Base-by-base conservation (phyloP, 2,797 vertebrate genomes). In the Pseudomugil tenellus region DNA sequence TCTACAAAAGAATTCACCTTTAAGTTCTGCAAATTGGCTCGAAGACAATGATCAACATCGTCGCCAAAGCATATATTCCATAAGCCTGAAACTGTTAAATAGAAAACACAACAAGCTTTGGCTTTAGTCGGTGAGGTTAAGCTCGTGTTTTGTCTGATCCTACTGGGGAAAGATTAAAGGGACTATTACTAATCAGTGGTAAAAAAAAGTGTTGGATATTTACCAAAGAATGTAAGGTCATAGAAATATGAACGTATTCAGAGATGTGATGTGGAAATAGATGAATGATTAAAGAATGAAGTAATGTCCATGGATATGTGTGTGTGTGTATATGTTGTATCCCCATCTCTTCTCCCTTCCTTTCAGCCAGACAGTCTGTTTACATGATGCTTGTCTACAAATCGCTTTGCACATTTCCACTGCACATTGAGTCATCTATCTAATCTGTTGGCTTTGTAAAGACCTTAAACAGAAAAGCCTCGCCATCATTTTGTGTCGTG, bases 361-460 rank as follows among this genome's bases (percentile, higher is more conserved):
- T 43, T n/a, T 46, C 43, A 46, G 43, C 43, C 19, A 46, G 41
- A 46, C 11, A 21, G 43, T 46, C 21, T 46, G 43, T 46, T 21
- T 46, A 21, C 43, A 21, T 10, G n/a, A 10, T 10, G 7, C 43
- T 46, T 21, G n/a, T 46, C 43, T n/a, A 46, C 9, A 46, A 46
- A 46, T 9, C 19, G 19, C n/a, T 3, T 63, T 52, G 29, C 34
- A 34, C 56, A 25, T 31, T 3, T 1, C 31, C 37, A 39, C 35
- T 16, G 52, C 31, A n/a, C 52, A 53, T 11, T 17, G 3, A 46
- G 4, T 63, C 16, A 2, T 19, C n/a, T 25, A 35, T 46, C 48
- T 51, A n/a, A 65, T 63, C 29, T 19, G 11, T 62, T 46, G 46
- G 3, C 16, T 51, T 37, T 48, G 29, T 12, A 67, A 25, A 55